A percentile compares a stretch with the other conserved stretches of the same genome.
Evolutionary conservation across 2,888 invertebrate genomes (phyloP).

Genomic region (Homarus gammarus): DNA sequence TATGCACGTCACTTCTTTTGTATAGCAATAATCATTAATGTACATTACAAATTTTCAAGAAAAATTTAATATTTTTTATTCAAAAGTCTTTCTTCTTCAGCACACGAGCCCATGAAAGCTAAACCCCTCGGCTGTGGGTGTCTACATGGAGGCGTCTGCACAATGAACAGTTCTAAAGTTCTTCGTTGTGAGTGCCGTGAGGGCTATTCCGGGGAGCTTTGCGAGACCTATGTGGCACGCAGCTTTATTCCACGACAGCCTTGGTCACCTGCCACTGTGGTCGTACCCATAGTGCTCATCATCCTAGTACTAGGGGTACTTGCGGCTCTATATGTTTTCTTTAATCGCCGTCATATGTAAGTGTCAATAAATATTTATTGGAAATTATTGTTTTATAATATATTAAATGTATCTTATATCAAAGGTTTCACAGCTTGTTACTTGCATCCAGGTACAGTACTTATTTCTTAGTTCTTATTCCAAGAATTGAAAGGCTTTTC

Average conservation of each 20-base stretch:
- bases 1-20: too few species aligned
- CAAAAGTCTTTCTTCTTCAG: constrained; percentile 50
- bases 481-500: too few species aligned
- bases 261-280: constrained; percentile 84
- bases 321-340: constrained; percentile 89
- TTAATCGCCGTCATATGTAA: constrained; percentile 90
- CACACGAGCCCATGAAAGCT: constrained; percentile 71
- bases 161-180: constrained; percentile 80
- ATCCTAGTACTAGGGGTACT: constrained; percentile 86
- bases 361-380: constrained; percentile 79
- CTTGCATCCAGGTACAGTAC: too few species aligned
- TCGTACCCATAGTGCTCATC: constrained; percentile 90
- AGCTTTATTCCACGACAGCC: constrained; percentile 81
- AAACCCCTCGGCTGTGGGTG: constrained; percentile 89
- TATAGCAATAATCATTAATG: too few species aligned
- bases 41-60: too few species aligned
- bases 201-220: constrained; percentile 87
- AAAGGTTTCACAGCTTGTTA: too few species aligned
- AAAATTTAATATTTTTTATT: not conserved
- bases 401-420: not conserved
- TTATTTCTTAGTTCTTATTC: too few species aligned
- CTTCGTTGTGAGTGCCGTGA: constrained; percentile 87
- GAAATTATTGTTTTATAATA: not conserved
- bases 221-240: constrained; percentile 85
- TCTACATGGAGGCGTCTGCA: constrained; percentile 91